Percentiles rank a stretch among this genome's conserved stretches.
Evolutionary conservation across 2,888 invertebrate species (phyloP).

Genomic region (Ectemnius lituratus): DNA sequence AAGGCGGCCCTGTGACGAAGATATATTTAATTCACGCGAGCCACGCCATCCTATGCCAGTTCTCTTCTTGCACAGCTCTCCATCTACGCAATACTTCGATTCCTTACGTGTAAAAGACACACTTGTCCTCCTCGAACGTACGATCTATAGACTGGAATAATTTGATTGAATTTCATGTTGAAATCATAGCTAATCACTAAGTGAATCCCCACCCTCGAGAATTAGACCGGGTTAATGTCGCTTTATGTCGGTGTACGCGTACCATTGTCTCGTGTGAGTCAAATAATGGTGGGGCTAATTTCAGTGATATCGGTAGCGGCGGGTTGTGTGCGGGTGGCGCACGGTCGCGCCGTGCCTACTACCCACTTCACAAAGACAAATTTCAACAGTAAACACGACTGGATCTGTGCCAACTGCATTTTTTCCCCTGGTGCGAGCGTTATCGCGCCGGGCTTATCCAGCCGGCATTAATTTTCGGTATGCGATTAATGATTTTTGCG

Average conservation of each 20-base stretch:
- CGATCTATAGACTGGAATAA: no score
- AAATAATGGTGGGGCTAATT: no score
- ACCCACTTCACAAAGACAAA: slow-evolving; percentile 61
- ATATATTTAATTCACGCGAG: slow-evolving; percentile 58
- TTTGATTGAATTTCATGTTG: no score
- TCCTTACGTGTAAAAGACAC: slow-evolving; percentile 29
- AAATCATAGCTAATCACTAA: no score
- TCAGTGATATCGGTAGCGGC: no score
- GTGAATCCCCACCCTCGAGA: background rate
- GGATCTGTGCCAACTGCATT: slow-evolving; percentile 63
- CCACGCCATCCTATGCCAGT: slow-evolving; percentile 14
- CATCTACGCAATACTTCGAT: slow-evolving; percentile 46
- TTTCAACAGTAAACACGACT: slow-evolving; percentile 65
- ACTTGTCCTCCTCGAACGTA: no score
- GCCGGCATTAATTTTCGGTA: slow-evolving; percentile 59
- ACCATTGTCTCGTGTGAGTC: background rate
- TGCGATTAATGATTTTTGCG: slow-evolving; percentile 59
- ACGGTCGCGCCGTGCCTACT: slow-evolving; percentile 41
- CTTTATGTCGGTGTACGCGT: background rate
- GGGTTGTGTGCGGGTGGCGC: slow-evolving; percentile 39
- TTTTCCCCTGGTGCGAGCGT: slow-evolving; percentile 50
- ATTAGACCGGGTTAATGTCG: background rate
- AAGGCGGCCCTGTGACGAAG: slow-evolving; percentile 55
- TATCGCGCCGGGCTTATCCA: slow-evolving; percentile 63
- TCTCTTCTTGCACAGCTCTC: background rate